phyloP scores from a whole-genome alignment of 2,888 invertebrate genomes.

The Mimachlamys varia region DNA sequence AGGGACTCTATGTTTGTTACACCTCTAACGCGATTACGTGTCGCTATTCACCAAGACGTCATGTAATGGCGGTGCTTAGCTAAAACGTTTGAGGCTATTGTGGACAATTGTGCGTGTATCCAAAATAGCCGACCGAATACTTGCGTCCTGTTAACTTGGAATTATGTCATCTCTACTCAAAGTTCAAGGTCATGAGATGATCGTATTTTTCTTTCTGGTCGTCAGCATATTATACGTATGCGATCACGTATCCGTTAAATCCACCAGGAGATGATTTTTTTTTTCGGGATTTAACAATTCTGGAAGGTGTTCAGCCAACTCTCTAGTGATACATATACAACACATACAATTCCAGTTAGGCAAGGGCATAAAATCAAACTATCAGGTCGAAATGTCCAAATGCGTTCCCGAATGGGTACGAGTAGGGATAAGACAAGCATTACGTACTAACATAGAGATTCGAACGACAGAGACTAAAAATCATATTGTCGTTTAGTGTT shows the following conservation, averaged over 20 bases:
- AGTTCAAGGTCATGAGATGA: too few relatives aligned
- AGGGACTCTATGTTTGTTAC: neutral
- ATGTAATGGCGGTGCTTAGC: neutral
- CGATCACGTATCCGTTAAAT: too few relatives aligned
- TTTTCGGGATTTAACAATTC: neutral
- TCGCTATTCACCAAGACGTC: neutral
- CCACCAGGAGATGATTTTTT: neutral
- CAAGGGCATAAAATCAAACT: neutral
- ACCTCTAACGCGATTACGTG: neutral
- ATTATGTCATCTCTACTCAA: too few relatives aligned
- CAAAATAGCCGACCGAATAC: too few relatives aligned
- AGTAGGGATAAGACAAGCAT: neutral
- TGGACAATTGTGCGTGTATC: too few relatives aligned
- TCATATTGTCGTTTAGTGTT: constrained; percentile 2
- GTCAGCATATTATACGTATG: too few relatives aligned
- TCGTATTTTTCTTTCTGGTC: too few relatives aligned
- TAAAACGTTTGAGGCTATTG: too few relatives aligned
- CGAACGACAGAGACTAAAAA: neutral
- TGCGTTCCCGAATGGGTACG: neutral
- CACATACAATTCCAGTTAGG: neutral
- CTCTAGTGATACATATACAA: neutral
- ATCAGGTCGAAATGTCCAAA: neutral
- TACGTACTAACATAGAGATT: neutral
- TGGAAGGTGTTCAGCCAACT: neutral
- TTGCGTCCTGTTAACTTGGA: too few relatives aligned